Evolutionary conservation across 2,113 vertebrate genomes (phyloP).

Genomic region (Mirounga angustirostris): DNA sequence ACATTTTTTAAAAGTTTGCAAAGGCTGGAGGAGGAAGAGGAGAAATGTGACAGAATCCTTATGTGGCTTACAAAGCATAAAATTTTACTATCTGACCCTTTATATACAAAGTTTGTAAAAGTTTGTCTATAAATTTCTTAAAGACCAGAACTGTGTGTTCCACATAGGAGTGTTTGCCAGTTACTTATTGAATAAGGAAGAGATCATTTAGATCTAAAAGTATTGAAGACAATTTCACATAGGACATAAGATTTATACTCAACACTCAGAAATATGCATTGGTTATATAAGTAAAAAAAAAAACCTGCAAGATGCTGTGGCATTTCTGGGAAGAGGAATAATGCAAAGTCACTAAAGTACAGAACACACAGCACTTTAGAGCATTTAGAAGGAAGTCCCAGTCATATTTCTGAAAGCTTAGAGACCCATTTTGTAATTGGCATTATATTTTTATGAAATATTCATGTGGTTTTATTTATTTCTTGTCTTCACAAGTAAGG

Average conservation of each 20-base stretch:
- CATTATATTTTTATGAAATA: background rate
- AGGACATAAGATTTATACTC: background rate
- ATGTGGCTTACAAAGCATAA: background rate
- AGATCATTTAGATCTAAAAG: background rate
- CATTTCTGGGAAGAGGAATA: background rate
- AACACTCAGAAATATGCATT: background rate
- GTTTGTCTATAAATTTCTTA: background rate
- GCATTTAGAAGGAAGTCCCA: background rate
- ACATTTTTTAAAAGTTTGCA: background rate
- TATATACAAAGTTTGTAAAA: background rate
- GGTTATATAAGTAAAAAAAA: background rate
- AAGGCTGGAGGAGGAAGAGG: background rate
- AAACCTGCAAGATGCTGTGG: background rate
- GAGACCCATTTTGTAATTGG: background rate
- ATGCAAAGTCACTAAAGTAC: background rate
- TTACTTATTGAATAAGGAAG: background rate
- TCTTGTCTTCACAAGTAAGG: background rate
- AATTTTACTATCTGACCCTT: background rate
- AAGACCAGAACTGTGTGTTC: background rate
- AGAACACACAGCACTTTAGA: background rate
- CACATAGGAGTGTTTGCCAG: background rate
- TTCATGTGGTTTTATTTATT: background rate
- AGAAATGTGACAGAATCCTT: background rate
- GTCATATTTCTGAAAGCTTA: background rate
- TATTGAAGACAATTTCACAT: background rate